These are phyloP conservation scores for Isurus oxyrinchus DNA, from an alignment of 2,113 vertebrate genomes.

Conservation along the genomic window DNA sequence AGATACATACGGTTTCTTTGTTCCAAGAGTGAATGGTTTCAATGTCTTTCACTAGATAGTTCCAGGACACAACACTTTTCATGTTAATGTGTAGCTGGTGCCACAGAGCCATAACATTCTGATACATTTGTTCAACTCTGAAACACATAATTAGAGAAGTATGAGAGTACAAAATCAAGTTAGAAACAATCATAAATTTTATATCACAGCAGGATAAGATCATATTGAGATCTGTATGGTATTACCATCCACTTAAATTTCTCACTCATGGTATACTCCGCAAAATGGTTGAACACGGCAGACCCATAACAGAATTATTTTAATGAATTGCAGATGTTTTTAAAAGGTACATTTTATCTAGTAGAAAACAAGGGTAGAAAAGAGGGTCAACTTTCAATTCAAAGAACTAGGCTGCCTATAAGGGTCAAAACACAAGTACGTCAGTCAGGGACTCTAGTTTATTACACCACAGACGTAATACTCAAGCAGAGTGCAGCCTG, in stretches of 20 bases:
- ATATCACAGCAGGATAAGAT: background rate
- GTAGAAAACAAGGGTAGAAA: background rate
- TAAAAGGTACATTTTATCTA: background rate
- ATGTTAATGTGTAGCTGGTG: constrained; percentile 93
- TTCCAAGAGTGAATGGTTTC: constrained; percentile 76
- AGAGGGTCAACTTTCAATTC: background rate
- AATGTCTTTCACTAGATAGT: constrained; percentile 85
- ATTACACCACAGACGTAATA: background rate
- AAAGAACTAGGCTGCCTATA: background rate
- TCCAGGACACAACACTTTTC: constrained; percentile 92
- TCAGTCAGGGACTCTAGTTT: background rate
- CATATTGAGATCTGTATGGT: background rate
- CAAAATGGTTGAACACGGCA: background rate
- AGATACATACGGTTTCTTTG: constrained; percentile 70
- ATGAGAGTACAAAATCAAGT: background rate
- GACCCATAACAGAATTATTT: background rate
- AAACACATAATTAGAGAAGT: constrained; percentile 30
- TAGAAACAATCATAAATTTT: background rate
- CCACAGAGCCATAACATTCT: constrained; percentile 97
- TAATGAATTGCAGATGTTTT: background rate
- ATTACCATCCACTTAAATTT: background rate
- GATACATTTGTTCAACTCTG: constrained; percentile 90
- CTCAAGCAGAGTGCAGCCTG: background rate
- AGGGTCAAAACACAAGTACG: background rate
- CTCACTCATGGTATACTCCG: background rate